These are phyloP conservation scores for Epinephelus malabaricus DNA, from an alignment of 2,797 vertebrate species.

Conservation along the genomic window DNA sequence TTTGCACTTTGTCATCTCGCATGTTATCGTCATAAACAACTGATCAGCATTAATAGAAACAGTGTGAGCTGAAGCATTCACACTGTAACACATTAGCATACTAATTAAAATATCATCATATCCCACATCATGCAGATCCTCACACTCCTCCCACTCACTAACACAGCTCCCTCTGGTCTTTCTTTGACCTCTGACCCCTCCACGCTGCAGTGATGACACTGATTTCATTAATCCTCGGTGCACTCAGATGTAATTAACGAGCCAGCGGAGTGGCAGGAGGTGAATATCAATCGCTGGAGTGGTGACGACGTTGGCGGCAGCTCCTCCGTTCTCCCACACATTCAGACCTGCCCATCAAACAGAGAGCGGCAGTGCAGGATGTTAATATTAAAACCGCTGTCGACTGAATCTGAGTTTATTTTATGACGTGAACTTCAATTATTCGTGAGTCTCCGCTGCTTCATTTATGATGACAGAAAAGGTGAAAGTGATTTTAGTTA, in stretches of 20 bases:
- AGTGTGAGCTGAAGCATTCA: conserved; percentile 49
- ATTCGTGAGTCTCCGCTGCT: conserved; percentile 12
- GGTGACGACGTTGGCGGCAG: conserved; percentile 31
- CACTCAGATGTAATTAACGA: conserved; percentile 72
- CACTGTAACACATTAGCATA: conserved; percentile 74
- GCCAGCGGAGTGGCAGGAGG: conserved; percentile 46
- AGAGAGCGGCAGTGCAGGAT: background rate
- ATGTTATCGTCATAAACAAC: conserved; percentile 58
- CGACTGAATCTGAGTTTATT: conserved; percentile 5
- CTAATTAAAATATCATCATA: conserved; percentile 78
- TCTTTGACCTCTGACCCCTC: conserved; percentile 62
- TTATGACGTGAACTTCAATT: conserved; percentile 30
- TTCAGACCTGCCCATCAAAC: conserved; percentile 46
- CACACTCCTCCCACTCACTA: conserved; percentile 46
- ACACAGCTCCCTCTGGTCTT: conserved; percentile 59
- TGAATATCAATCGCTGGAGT: conserved; percentile 57
- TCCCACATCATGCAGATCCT: conserved; percentile 48
- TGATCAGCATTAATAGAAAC: conserved; percentile 54
- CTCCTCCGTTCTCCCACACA: conserved; percentile 44
- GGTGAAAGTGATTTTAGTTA: conserved; percentile 19
- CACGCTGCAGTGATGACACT: conserved; percentile 44
- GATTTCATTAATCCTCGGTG: conserved; percentile 68
- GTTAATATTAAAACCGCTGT: conserved; percentile 25
- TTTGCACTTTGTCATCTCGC: conserved; percentile 34
- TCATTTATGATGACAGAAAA: conserved; percentile 7